Evolutionary conservation across 2,888 invertebrate genomes (phyloP).

Genomic region (Notodonta ziczac): DNA sequence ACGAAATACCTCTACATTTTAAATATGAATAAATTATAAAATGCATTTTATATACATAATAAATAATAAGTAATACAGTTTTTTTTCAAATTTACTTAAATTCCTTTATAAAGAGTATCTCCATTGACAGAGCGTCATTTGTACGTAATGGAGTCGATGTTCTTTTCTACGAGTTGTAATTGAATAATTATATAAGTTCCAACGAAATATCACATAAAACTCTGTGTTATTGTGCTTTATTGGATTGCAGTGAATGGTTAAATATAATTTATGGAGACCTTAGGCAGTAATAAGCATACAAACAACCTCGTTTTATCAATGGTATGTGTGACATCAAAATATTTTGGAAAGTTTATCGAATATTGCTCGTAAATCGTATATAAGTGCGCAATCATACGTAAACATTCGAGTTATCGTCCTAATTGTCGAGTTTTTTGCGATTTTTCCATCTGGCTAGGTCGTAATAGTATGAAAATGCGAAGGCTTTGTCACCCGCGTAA

Average conservation of each 20-base stretch:
- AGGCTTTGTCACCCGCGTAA: constrained; percentile 83
- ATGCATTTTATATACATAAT: not conserved
- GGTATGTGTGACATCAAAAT: constrained; percentile 85
- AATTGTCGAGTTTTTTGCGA: constrained; percentile 24
- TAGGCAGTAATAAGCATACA: constrained; percentile 50
- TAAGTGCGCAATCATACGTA: constrained; percentile 30
- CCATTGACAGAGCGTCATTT: constrained; percentile 86
- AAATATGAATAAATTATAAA: not conserved
- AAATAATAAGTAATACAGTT: not conserved
- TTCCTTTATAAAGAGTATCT: constrained; percentile 63
- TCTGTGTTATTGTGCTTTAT: constrained; percentile 55
- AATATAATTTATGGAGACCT: constrained; percentile 67
- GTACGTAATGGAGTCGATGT: constrained; percentile 87
- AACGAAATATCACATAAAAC: constrained; percentile 67
- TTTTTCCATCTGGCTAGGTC: constrained; percentile 19
- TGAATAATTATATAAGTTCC: constrained; percentile 59
- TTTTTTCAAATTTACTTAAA: constrained; percentile 39
- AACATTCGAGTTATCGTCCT: constrained; percentile 26
- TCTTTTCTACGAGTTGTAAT: constrained; percentile 65
- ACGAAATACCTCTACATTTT: constrained; percentile 5
- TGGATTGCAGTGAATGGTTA: constrained; percentile 70
- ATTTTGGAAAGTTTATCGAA: constrained; percentile 83
- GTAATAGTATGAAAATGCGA: constrained; percentile 45
- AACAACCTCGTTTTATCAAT: constrained; percentile 75
- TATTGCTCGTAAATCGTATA: constrained; percentile 42